Percentiles rank a stretch among this genome's conserved stretches.
Conservation (phyloP, 2,888 invertebrate species). For the Branchipolynoe longqiensis region DNA sequence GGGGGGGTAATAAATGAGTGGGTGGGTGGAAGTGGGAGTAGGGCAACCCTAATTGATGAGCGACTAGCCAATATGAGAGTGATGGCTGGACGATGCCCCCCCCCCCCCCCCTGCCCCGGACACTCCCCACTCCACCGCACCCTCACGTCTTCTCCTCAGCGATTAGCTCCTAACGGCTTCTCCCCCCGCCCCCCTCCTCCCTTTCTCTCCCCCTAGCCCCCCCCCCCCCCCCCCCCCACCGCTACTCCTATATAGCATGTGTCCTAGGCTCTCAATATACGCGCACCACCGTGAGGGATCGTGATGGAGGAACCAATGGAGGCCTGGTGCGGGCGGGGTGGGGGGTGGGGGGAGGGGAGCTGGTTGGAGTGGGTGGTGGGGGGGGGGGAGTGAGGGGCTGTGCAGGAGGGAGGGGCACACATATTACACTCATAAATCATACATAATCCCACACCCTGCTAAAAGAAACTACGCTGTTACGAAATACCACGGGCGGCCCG, state of each 20-base stretch:
- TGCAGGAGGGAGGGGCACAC: background rate
- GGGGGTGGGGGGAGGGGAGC: background rate
- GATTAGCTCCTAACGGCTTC: too few species aligned
- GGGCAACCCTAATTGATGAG: too few species aligned
- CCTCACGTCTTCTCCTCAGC: too few species aligned
- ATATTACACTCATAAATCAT: slow-evolving; percentile 50
- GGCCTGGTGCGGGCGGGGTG: too few species aligned
- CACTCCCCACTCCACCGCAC: too few species aligned
- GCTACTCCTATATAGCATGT: too few species aligned
- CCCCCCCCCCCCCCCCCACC: background rate
- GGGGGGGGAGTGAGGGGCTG: background rate
- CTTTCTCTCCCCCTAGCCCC: background rate
- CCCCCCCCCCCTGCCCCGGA: too few species aligned
- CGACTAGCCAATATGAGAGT: too few species aligned
- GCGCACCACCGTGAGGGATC: slow-evolving; percentile 8
- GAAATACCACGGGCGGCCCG: background rate
- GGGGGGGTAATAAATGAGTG: too few species aligned
- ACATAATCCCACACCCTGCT: slow-evolving; percentile 20
- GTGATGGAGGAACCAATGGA: background rate
- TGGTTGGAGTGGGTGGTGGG: background rate
- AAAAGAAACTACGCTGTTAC: background rate
- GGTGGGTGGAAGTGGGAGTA: too few species aligned
- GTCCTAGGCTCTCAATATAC: slow-evolving; percentile 35
- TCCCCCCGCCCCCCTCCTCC: too few species aligned
- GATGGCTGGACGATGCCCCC: too few species aligned